Conservation (phyloP, 2,888 invertebrate species). For the Tenthredo mesomela region DNA sequence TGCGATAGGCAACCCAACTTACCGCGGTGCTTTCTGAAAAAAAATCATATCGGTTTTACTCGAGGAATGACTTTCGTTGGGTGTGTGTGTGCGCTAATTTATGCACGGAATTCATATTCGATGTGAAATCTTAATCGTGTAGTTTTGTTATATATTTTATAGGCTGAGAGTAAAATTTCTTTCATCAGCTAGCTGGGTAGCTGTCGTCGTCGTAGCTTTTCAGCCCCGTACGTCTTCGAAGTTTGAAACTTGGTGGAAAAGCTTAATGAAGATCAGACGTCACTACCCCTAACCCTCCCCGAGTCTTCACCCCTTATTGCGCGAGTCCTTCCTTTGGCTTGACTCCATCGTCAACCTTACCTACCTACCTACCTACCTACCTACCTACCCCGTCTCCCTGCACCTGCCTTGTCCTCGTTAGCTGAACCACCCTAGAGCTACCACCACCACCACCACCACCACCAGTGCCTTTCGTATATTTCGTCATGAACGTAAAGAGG, state of each 20-base stretch:
- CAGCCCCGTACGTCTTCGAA: too few species aligned
- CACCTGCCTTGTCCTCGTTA: constrained; percentile 43
- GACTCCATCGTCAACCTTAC: constrained; percentile 40
- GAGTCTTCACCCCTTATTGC: constrained; percentile 19
- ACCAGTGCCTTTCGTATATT: constrained; percentile 17
- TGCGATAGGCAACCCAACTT: background rate
- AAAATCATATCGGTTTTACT: background rate
- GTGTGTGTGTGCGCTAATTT: background rate
- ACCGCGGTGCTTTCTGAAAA: background rate
- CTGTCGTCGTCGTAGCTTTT: background rate
- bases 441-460: background rate
- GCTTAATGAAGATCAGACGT: constrained; percentile 54
- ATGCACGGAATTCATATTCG: background rate
- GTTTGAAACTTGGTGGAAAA: constrained; percentile 44
- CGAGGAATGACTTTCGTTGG: background rate
- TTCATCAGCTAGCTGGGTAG: background rate
- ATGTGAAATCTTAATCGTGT: background rate
- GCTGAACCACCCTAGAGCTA: constrained; percentile 15
- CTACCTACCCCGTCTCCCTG: background rate
- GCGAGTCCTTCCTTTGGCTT: constrained; percentile 13
- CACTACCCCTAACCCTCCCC: constrained; percentile 2
- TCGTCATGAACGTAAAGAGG: constrained; percentile 35
- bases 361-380: too few species aligned
- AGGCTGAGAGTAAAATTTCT: background rate
- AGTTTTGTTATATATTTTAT: background rate